phyloP scores from a whole-genome alignment of 1,140 invertebrate species.

The Grapholita molesta region DNA sequence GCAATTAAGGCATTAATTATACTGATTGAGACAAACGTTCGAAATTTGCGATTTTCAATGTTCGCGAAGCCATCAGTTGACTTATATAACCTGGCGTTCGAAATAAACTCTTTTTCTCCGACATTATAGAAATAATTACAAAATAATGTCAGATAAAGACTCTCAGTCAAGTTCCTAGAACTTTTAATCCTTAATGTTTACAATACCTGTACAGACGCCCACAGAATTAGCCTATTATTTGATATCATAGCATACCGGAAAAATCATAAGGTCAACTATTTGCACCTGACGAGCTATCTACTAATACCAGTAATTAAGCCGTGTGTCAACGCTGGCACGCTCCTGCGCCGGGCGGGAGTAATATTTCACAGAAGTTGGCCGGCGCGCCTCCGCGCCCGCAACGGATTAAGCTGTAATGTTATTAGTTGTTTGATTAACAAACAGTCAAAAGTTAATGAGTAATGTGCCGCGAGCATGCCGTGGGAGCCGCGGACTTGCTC shows the following conservation, averaged over 20 bases:
- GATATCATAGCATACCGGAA: neutral
- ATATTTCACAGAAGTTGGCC: neutral
- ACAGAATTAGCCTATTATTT: neutral
- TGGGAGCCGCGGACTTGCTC: neutral
- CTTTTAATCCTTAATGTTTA: no score
- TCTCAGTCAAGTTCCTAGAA: no score
- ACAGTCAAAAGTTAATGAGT: slow-evolving; percentile 16
- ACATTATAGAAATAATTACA: no score
- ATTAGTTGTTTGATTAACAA: slow-evolving; percentile 9
- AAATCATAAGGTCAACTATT: neutral
- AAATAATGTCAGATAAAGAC: no score
- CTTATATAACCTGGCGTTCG: no score
- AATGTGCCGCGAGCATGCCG: slow-evolving; percentile 10
- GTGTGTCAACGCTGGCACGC: neutral
- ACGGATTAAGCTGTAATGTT: slow-evolving; percentile 7
- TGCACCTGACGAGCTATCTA: neutral
- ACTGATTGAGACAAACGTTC: no score
- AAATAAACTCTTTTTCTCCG: no score
- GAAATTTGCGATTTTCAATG: no score
- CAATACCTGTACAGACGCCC: neutral
- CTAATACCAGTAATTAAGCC: neutral
- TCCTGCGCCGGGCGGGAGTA: neutral
- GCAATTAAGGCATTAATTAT: no score
- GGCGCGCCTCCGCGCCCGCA: neutral
- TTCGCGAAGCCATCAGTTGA: no score